Base-by-base conservation (phyloP, 2,888 invertebrate species). In the Dysmachus trigonus region DNA sequence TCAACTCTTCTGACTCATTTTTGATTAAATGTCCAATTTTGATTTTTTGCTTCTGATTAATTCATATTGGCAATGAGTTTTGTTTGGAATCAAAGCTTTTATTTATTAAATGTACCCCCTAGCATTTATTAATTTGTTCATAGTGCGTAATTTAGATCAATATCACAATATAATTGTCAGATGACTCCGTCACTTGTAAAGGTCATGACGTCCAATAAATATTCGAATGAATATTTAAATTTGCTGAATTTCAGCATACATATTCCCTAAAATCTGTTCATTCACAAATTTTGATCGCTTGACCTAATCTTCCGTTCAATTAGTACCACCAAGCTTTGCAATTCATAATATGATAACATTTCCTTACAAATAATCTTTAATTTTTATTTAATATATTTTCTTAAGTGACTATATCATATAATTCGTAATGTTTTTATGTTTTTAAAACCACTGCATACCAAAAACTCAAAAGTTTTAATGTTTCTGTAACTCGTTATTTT, bases 81-180 rank as follows among this genome's bases (percentile, higher is more conserved):
- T 74, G 33, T 35, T 33, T 74, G 18, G n/a, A 35, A 74, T 74
- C 74, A 33, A 35, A 77, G 41, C 38, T 77, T 77, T 41, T 77
- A 77, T 15, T 0, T 41, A 47, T 76, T 76, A 35, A 35, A 27
- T 77, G 31, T 8, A 22, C 27, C 10, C 33, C 1, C 15, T 47
- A 35, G 7, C 33, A 27, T 77, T 77, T 77, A 35, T 77, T 77
- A 8, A 38, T 10, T 77, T 18, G 13, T 41, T 41, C 8, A 77
- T 35, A 33, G 18, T 76, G 15, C 13, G 7, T 38, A 33, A 35
- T 35, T 72, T 72, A 83, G 31, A 81, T 81, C 47, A 83, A 72
- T 83, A 83, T 83, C 83, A 83, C 83, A 83, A 83, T 83, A 72
- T 83, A 72, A 83, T 83, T 71, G 72, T 72, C 41, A 35, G 6